Evolutionary conservation across 2,797 vertebrate species (phyloP).

Genomic region (Sardinella longiceps): DNA sequence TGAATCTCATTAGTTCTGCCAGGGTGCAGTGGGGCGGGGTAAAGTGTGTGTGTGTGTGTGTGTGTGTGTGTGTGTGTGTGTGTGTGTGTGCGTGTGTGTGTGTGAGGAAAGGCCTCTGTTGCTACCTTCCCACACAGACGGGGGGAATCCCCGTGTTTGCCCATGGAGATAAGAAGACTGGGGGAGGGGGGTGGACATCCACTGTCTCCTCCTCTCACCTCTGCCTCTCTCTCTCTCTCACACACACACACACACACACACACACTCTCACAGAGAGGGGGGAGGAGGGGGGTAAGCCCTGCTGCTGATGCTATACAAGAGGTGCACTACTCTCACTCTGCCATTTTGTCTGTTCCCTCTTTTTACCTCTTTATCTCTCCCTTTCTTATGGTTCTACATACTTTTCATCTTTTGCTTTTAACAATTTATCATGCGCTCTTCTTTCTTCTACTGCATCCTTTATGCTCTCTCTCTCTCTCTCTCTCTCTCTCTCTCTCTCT

Average conservation of each 20-base stretch:
- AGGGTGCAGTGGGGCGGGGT: conserved; percentile 22
- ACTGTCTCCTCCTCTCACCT: conserved; percentile 36
- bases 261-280: background rate
- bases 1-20: conserved; percentile 55
- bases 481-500: background rate
- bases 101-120: conserved; percentile 11
- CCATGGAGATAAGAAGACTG: background rate
- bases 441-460: background rate
- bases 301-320: too few relatives aligned
- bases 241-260: too few relatives aligned
- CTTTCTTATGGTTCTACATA: background rate
- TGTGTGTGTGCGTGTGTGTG: conserved; percentile 47
- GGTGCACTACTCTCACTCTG: background rate
- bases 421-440: background rate
- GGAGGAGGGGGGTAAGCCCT: too few relatives aligned
- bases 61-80: conserved; percentile 37
- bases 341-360: too few relatives aligned
- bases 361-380: background rate
- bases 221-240: background rate
- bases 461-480: background rate
- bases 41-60: conserved; percentile 31
- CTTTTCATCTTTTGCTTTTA: background rate
- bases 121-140: conserved; percentile 12
- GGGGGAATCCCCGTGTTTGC: conserved; percentile 50
- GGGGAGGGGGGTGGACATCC: conserved; percentile 27